Base-by-base conservation (phyloP, 2,113 vertebrate genomes). In the Cepphus grylle region DNA sequence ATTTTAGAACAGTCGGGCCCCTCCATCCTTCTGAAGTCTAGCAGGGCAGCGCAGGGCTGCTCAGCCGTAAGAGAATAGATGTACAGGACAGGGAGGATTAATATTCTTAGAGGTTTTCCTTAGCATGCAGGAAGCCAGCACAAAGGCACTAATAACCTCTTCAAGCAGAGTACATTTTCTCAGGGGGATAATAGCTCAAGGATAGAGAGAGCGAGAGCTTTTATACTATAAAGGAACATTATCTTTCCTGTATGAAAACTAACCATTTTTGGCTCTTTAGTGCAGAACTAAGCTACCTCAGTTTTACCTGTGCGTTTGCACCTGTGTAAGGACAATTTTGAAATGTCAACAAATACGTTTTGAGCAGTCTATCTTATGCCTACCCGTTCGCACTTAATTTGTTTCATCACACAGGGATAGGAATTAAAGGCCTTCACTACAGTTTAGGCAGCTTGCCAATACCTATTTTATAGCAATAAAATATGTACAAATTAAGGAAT, bases 401-500 rank as follows among this genome's bases (percentile, higher is more conserved):
- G 96, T 98, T 98, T 98, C 97, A 96, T 97, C 97, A 97, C 97
- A 96, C 8, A 82, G 96, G 97, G 96, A 97, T 94, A 98, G 96
- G 98, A 98, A 98, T 98, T 97, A 98, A 97, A 98, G 98, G 97
- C 97, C 97, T 98, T 96, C 69, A 13, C 95, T 96, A 53, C 38
- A 70, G 93, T 96, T 97, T 96, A 96, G 98, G 98, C 98, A 98
- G 97, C 95, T 97, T 98, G 98, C 98, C 98, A 98, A 98, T 98
- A 98, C 95, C 98, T 98, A 98, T 98, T 98, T 98, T 97, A 98
- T 97, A 97, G 97, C 98, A 98, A 98, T 98, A 98, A 98, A 98
- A 98, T 98, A 98, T 98, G 97, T 98, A 98, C 98, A 99, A 98
- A 99, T 98, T 98, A 98, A 98, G 98, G 98, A 98, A 98, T 98